These are phyloP conservation scores for Brevimyrus niger DNA, from an alignment of 2,113 vertebrate species.

Conservation along the genomic window DNA sequence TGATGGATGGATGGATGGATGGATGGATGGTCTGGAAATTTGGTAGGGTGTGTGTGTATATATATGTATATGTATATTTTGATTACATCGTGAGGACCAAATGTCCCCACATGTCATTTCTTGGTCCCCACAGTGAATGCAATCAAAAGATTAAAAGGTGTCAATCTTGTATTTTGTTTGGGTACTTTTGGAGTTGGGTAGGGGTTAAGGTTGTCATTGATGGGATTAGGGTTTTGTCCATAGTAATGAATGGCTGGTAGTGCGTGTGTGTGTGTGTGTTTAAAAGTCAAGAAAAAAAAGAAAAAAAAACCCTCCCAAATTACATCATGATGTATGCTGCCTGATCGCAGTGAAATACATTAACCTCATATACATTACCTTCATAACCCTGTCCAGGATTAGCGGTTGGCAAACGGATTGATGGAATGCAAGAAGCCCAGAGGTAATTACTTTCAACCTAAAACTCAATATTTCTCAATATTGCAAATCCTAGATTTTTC, in stretches of 20 bases:
- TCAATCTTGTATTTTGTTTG: background rate
- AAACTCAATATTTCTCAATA: background rate
- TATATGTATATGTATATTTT: too few relatives aligned
- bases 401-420: background rate
- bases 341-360: background rate
- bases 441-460: background rate
- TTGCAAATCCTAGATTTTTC: background rate
- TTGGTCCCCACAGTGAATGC: background rate
- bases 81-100: background rate
- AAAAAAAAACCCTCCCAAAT: background rate
- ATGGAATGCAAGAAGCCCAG: background rate
- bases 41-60: background rate
- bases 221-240: background rate
- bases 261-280: background rate
- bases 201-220: background rate
- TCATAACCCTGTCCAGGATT: background rate
- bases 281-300: background rate
- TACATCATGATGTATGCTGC: background rate
- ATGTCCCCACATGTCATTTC: background rate
- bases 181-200: background rate
- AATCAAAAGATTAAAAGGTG: background rate
- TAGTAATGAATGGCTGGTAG: background rate
- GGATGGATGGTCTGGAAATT: background rate
- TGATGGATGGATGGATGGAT: background rate
- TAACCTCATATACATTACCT: background rate